Base-by-base conservation (phyloP, 1,140 invertebrate species). In the Camponotus pennsylvanicus region DNA sequence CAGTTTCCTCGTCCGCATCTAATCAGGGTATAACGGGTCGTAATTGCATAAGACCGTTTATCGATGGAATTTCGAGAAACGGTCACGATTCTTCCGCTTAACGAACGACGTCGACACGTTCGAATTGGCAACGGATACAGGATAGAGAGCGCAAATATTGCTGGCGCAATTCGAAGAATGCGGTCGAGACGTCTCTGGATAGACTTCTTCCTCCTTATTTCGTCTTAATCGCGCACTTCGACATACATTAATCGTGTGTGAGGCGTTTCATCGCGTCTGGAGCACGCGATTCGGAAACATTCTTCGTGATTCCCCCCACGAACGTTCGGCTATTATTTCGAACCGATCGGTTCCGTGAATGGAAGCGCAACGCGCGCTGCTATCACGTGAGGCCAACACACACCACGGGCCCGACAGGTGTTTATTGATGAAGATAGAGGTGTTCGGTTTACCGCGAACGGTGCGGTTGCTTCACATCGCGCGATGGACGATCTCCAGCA, bases 401-500 rank as follows among this genome's bases (percentile, higher is more conserved):
- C 61, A 67, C 27, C 0, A 82, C 77, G 75, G 59, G 78, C 37
- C 76, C 87, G 87, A 88, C 89, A 90, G 84, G 89, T 91, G 85
- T 82, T 86, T 91, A 90, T 90, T 78, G 89, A 90, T 88, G 86
- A 69, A 88, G 89, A 91, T 91, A 90, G 88, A 63, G 59, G 86
- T 78, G 34, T 79, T 37, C 86, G 69, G 15, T 52, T 83, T 83
- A 79, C 86, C 78, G 49, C 15, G 86, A 90, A 85, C 57, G 86
- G 77, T 34, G n/a, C 85, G 86, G 84, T 88, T 90, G 69, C 77
- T 13, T 82, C 63, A 76, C 66, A 75, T 79, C 69, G 27, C 32
- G n/a, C 27, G 66, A 42, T 37, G 52, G 49, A 82, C 71, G 40
- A 52, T 80, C 70, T 32, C 27, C 66, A 27, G 52, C 52, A 45